These are phyloP conservation scores for Petrocephalus sullivani DNA, from an alignment of 2,797 vertebrate genomes.

Conservation along the genomic window DNA sequence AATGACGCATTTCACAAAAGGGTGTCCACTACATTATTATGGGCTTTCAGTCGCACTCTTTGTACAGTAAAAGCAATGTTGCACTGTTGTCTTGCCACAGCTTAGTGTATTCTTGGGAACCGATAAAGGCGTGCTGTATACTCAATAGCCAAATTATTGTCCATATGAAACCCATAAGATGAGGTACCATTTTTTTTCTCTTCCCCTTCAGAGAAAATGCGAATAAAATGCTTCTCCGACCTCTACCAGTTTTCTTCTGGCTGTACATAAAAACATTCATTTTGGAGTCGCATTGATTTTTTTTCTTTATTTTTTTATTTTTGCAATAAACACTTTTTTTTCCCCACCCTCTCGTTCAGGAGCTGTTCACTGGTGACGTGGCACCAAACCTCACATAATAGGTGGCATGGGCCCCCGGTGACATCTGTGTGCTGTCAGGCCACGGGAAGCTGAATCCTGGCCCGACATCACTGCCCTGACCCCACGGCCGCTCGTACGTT, in stretches of 20 bases:
- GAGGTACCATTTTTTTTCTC: conserved; percentile 50
- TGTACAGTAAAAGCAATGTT: not conserved
- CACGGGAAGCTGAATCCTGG: not conserved
- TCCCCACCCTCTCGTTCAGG: conserved; percentile 51
- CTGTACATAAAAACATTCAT: conserved; percentile 64
- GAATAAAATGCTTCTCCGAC: conserved; percentile 53
- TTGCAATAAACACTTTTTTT: conserved; percentile 62
- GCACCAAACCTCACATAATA: conserved; percentile 44
- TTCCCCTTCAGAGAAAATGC: conserved; percentile 43
- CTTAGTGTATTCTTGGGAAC: conserved; percentile 39
- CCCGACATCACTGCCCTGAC: not conserved
- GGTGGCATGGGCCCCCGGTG: conserved; percentile 31
- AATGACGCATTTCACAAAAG: conserved; percentile 6
- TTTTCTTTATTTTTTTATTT: conserved; percentile 20
- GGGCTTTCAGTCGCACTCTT: conserved; percentile 1
- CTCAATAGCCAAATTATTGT: conserved; percentile 51
- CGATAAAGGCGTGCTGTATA: conserved; percentile 31
- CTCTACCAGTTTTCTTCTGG: conserved; percentile 61
- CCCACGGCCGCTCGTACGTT: not conserved
- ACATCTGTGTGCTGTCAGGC: not conserved
- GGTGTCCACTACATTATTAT: not conserved
- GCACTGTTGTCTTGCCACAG: conserved; percentile 2
- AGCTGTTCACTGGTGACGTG: conserved; percentile 53
- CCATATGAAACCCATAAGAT: conserved; percentile 50
- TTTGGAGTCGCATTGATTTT: conserved; percentile 66